Evolutionary conservation across 2,888 invertebrate genomes (phyloP), one percentile per base, ranked within the genome.

Genomic region (Nineta flava): DNA sequence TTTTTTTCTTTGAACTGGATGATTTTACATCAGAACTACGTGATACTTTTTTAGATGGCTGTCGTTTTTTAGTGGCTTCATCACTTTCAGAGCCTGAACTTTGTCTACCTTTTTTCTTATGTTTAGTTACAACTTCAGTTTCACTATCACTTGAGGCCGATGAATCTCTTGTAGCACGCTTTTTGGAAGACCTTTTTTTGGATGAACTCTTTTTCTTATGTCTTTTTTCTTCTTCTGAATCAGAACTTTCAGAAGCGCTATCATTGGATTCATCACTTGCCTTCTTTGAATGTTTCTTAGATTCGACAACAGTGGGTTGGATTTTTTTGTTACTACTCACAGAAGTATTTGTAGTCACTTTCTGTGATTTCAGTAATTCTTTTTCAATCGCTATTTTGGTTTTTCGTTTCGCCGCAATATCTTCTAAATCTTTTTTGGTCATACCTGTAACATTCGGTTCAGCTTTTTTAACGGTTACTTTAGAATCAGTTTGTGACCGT

Each of bases 141-240:
- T 67, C 67, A 55, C 67, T 68, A 21, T 41, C 48, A 26, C 48
- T 48, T 9, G 48, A 48, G 26, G 70, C 73, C 51, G 72, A 75
- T 19, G 71, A 62, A 57, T 76, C 75, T 40, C 70, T 51, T 21
- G 62, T 71, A 58, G 76, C 76, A 44, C 68, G 70, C 56, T 74
- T 64, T 9, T 50, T 12, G 15, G 45, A 32, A 49, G 57, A 52
- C 48, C 59, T 59, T 55, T 63, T 65, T 54, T 66, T 66, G 7
- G 57, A 57, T 52, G 61, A 63, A 2, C 60, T 47, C 53, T 63
- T 63, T 50, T 61, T 62, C 41, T 62, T 60, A 19, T 59, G 59
- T 50, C 63, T 62, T 51, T 59, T 60, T 43, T 60, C 61, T 45
- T 62, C 62, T 34, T 65, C 66, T 52, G 64, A 64, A 12, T 67